Evolutionary conservation across 2,113 vertebrate species (phyloP), one percentile per base, ranked within the genome.

Genomic region (Piprites chloris): DNA sequence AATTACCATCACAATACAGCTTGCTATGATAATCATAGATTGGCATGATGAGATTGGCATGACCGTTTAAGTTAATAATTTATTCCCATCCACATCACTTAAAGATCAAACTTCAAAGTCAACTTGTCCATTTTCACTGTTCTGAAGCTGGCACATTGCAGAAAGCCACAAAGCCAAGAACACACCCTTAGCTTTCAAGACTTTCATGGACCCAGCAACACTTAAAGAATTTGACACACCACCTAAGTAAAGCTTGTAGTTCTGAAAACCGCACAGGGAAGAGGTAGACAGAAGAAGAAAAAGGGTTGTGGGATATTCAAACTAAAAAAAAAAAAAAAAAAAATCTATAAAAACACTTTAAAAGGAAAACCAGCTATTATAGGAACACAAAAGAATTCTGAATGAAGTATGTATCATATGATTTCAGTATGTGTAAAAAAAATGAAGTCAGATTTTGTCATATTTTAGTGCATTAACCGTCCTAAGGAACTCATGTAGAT

Each of bases 61-160:
- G 35, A 30, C 77, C 69, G 90, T 90, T 67, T 30, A 92, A 91
- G 93, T 97, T 97, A 98, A 97, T 97, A 44, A 97, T 97, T 97
- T 65, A 91, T 76, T 87, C 49, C 13, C 17, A 75, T 53, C 24
- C 55, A 81, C n/a, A 13, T 82, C 20, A 87, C 46, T 47, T 80
- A 47, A 77, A 89, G 96, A 88, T 93, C 92, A 96, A 96, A 94
- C 61, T 97, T 92, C 92, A 94, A 92, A 85, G 67, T 69, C 62
- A 85, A 5, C 32, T 71, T 53, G 32, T 33, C 47, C 20, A 15
- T 41, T 56, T 62, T 32, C 53, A 80, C 35, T 28, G 30, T 32
- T 71, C 52, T 86, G 44, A 69, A 90, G 44, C 13, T 67, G 39
- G 39, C 39, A 88, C 0, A 0, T 1, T 39, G 53, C 46, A 52